Conservation (phyloP, 1,140 invertebrate species). For the Cylas formicarius region DNA sequence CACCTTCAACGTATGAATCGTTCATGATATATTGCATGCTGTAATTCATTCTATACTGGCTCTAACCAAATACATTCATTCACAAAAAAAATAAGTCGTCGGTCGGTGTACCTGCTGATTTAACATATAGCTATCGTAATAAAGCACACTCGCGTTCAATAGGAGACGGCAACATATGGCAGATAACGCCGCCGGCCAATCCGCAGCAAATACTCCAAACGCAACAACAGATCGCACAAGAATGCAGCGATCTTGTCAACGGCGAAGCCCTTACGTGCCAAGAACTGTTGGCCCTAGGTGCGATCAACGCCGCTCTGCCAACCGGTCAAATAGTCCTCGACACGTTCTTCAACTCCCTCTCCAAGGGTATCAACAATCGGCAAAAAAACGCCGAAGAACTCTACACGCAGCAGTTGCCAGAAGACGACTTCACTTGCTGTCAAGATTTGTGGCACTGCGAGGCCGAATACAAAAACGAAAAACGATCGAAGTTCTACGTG, state of each 20-base stretch:
- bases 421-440: constrained; percentile 66
- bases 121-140: too few relatives aligned
- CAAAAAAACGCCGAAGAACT: constrained; percentile 33
- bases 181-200: constrained; percentile 41
- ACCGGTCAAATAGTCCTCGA: constrained; percentile 78
- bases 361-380: constrained; percentile 52
- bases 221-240: constrained; percentile 35
- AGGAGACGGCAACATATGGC: constrained; percentile 61
- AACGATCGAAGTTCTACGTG: constrained; percentile 40
- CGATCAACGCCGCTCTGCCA: constrained; percentile 81
- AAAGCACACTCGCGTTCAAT: constrained; percentile 2
- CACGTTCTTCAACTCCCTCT: constrained; percentile 71
- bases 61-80: too few relatives aligned
- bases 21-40: too few relatives aligned
- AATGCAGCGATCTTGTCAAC: constrained; percentile 49
- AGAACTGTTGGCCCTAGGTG: constrained; percentile 83
- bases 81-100: too few relatives aligned
- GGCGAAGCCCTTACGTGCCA: constrained; percentile 75
- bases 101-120: too few relatives aligned
- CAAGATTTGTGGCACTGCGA: constrained; percentile 60
- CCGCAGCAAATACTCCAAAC: constrained; percentile 35
- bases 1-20: too few relatives aligned
- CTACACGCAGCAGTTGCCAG: constrained; percentile 31
- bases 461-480: constrained; percentile 45
- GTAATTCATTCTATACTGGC: too few relatives aligned